Evolutionary conservation across 2,797 vertebrate species (phyloP).

Genomic region (Pangasius sanitwongsei): DNA sequence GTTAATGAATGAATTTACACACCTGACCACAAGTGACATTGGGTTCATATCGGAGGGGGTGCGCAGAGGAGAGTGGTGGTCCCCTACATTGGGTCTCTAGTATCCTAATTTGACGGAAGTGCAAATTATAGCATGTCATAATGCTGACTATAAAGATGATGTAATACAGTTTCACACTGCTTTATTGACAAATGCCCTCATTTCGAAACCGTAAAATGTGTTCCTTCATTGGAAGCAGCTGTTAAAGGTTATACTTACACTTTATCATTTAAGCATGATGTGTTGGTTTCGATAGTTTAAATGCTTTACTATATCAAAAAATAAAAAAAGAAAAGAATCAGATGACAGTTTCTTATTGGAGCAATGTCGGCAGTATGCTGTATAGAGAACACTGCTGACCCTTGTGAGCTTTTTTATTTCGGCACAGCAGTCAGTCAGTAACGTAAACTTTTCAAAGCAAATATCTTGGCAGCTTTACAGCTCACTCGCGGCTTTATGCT

Average conservation of each 20-base stretch:
- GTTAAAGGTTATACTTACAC: not conserved
- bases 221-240: not conserved
- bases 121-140: not conserved
- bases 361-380: not conserved
- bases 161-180: not conserved
- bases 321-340: no score
- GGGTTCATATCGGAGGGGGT: not conserved
- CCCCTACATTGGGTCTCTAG: not conserved
- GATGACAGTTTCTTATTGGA: not conserved
- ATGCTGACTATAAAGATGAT: not conserved
- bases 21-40: not conserved
- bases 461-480: conserved; percentile 19
- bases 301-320: not conserved
- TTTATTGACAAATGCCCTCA: not conserved
- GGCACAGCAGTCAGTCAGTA: not conserved
- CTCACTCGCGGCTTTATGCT: not conserved
- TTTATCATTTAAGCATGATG: not conserved
- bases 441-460: not conserved
- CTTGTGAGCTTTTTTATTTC: conserved; percentile 1
- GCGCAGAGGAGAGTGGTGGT: not conserved
- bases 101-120: not conserved
- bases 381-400: not conserved
- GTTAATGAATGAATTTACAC: not conserved
- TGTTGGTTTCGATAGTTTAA: not conserved
- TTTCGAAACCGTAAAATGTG: not conserved